Base-by-base conservation (phyloP, 92 coral and sea anemone genomes). In the Virgularia gustaviana region DNA sequence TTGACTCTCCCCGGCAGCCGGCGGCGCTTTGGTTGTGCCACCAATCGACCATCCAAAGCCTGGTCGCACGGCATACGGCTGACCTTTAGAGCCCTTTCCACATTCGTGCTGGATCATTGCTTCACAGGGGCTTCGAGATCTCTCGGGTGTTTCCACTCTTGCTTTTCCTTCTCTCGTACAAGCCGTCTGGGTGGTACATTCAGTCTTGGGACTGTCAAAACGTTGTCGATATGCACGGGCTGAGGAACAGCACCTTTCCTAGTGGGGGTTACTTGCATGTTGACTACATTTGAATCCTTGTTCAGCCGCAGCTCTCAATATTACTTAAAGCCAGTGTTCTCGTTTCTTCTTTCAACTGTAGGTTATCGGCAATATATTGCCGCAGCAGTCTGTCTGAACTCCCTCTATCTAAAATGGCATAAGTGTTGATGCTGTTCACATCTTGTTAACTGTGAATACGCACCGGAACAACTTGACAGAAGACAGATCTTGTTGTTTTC, bases 11-110 rank as follows among this genome's bases (percentile, higher is more conserved):
- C 42, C 37, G 28, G 55, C 56, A 62, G 16, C 23, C 30, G 63
- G 78, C 11, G 68, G 57, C 39, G 84, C 75, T 23, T 65, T 38
- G 9, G 85, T 79, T 56, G 76, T 66, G 24, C 88, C 88, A 29
- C 85, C 85, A 36, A 84, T 74, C 15, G 84, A 39, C 85, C 85
- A 74, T 59, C 85, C 88, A 38, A 84, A 84, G 57, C 80, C 85
- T 22, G 88, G 73, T 15, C 85, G 58, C 49, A 80, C 82, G 29
- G 88, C 88, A 34, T 84, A 75, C 9, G 85, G 79, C 34, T 84
- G 85, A 41, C 88, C 82, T 47, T 67, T 80, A 8, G 82, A 82
- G 13, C 85, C 85, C 30, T 66, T 70, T 65, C 88, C 31, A 71
- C 34, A 34, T 67, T 77, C 83, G 42, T 77, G 79, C 39, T 83